Evolutionary conservation across 2,888 invertebrate genomes (phyloP).

Genomic region (Mantis religiosa): DNA sequence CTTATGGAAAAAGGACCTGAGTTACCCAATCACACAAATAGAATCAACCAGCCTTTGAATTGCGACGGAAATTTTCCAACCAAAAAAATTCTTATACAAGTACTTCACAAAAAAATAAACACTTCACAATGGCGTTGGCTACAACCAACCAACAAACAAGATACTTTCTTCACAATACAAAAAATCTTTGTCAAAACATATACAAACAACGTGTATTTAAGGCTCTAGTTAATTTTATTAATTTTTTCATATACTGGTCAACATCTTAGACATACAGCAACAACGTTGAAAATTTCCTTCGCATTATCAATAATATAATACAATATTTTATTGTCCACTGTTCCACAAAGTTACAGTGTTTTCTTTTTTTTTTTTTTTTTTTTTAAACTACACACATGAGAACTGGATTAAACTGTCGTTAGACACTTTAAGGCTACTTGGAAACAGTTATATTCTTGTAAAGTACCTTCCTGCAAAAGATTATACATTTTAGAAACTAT

Average conservation of each 20-base stretch:
- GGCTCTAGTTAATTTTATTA: constrained; percentile 25
- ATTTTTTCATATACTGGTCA: constrained; percentile 8
- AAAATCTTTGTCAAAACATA: constrained; percentile 16
- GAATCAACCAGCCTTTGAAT: constrained; percentile 13
- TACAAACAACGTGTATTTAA: constrained; percentile 25
- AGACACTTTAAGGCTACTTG: constrained; percentile 28
- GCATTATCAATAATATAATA: constrained; percentile 26
- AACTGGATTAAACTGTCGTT: constrained; percentile 20
- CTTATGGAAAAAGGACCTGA: constrained; percentile 5
- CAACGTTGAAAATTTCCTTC: constrained; percentile 33
- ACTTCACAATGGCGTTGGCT: constrained; percentile 15
- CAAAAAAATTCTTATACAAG: constrained; percentile 33
- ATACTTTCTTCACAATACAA: constrained; percentile 10
- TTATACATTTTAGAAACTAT: background rate
- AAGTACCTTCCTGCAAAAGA: background rate
- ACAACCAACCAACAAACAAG: constrained; percentile 10
- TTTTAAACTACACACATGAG: constrained; percentile 1
- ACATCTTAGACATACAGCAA: constrained; percentile 29
- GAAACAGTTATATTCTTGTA: constrained; percentile 18
- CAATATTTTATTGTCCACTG: constrained; percentile 34
- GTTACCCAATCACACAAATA: constrained; percentile 6
- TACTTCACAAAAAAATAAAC: constrained; percentile 40
- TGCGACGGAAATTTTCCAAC: constrained; percentile 22
- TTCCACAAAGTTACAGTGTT: constrained; percentile 24
- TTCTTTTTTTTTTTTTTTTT: background rate